A percentile compares a stretch with the other conserved stretches of the same genome.
phyloP scores from a whole-genome alignment of 2,113 vertebrate genomes.

The Rana temporaria region DNA sequence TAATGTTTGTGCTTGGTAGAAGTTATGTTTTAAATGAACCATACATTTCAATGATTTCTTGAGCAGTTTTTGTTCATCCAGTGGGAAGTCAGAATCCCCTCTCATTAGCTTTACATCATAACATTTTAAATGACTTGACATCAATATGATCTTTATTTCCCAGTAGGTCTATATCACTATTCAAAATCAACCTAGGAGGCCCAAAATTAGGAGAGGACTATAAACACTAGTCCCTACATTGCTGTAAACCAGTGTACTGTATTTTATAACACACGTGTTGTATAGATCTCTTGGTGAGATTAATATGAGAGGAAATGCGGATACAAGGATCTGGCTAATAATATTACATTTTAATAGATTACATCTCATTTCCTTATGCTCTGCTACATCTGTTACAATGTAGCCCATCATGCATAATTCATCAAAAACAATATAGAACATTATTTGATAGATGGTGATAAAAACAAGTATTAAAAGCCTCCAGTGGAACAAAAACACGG shows the following conservation, averaged over 20 bases:
- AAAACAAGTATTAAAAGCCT: constrained; percentile 35
- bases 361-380: constrained; percentile 42
- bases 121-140: not conserved
- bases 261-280: not conserved
- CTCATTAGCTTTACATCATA: not conserved
- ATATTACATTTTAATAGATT: constrained; percentile 43
- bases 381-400: constrained; percentile 42
- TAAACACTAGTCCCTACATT: not conserved
- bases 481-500: not conserved
- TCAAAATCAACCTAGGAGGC: not conserved
- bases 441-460: constrained; percentile 35
- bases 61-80: not conserved
- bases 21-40: too few species aligned
- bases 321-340: constrained; percentile 13
- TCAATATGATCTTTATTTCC: constrained; percentile 20
- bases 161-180: constrained; percentile 25
- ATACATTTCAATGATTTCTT: not conserved
- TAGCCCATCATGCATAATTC: constrained; percentile 32
- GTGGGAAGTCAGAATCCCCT: not conserved
- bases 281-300: not conserved
- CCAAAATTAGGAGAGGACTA: not conserved
- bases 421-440: constrained; percentile 39
- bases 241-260: not conserved
- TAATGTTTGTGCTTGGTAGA: too few species aligned
- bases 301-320: not conserved